Percentiles rank a stretch among this genome's conserved stretches.
Evolutionary conservation across 2,113 vertebrate species (phyloP).

Genomic region (Protobothrops flavoviridis): DNA sequence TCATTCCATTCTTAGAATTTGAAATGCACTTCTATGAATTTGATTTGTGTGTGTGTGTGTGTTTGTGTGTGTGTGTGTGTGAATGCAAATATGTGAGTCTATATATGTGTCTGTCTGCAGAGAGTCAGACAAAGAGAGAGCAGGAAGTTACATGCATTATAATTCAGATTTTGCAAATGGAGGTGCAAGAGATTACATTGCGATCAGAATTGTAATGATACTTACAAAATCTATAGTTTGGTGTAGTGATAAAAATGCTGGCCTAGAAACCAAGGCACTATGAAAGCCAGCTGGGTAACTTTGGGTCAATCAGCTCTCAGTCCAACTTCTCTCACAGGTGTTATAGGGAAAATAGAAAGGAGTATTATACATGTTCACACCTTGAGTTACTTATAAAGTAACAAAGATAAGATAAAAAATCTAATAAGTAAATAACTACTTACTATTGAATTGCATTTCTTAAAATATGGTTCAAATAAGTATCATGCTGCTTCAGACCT

Average conservation of each 20-base stretch:
- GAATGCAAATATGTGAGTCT: background rate
- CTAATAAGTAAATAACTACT: background rate
- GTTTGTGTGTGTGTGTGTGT: background rate
- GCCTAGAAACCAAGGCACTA: background rate
- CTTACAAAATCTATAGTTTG: constrained; percentile 9
- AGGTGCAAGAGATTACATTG: background rate
- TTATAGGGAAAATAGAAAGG: background rate
- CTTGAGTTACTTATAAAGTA: background rate
- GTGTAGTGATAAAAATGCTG: background rate
- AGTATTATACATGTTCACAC: background rate
- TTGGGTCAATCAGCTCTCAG: background rate
- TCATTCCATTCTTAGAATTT: background rate
- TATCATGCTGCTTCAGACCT: background rate
- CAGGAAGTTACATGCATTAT: background rate
- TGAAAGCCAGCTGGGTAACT: background rate
- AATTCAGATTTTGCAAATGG: background rate
- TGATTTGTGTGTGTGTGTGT: background rate
- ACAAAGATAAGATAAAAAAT: background rate
- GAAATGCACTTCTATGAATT: background rate
- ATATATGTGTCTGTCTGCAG: background rate
- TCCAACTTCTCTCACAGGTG: background rate
- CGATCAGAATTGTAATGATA: background rate
- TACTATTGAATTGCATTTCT: background rate
- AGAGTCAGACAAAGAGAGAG: background rate
- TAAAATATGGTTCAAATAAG: constrained; percentile 1